Base-by-base conservation (phyloP, 2,113 vertebrate genomes). In the Syngnathus floridae region DNA sequence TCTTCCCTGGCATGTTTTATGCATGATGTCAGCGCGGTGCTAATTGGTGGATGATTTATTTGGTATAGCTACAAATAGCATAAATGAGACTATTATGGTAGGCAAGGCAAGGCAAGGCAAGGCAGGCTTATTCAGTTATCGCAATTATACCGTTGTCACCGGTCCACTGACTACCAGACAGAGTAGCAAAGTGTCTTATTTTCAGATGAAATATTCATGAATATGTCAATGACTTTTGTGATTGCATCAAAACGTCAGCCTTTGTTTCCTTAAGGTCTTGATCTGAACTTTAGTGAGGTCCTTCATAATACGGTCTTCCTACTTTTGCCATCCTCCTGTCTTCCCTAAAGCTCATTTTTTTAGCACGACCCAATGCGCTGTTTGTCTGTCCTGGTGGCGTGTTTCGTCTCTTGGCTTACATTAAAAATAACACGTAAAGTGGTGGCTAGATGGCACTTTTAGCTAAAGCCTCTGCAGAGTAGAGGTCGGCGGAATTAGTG, bases 381-480 rank as follows among this genome's bases (percentile, higher is more conserved):
- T 55, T 55, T 31, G 52, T 31, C 2, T 55, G 71, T 74, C 77
- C 72, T 69, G 46, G 65, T 52, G 76, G 78, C 63, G 62, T 76
- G 61, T 76, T 81, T 86, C 84, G 87, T 83, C 79, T 43, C 1
- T 55, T 48, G 35, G 62, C 48, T 86, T 71, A 73, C 74, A 76
- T 66, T 73, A 68, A 70, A 76, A 71, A 73, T 67, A 59, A 62
- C 62, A 59, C 40, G 14, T 26, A 66, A 64, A 73, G 72, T 51
- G 71, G 57, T 38, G 26, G 64, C 54, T 4, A 61, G 48, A 65
- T 70, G 54, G 65, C 26, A 8, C 66, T 76, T 65, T 77, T 69
- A 61, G 67, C 41, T 8, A 26, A 22, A 65, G 67, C 7, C 26
- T 63, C 74, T 62, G 46, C 22, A 67, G 67, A 72, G 78, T 0